Base-by-base conservation (phyloP, 2,113 vertebrate species). In the Clarias magur region DNA sequence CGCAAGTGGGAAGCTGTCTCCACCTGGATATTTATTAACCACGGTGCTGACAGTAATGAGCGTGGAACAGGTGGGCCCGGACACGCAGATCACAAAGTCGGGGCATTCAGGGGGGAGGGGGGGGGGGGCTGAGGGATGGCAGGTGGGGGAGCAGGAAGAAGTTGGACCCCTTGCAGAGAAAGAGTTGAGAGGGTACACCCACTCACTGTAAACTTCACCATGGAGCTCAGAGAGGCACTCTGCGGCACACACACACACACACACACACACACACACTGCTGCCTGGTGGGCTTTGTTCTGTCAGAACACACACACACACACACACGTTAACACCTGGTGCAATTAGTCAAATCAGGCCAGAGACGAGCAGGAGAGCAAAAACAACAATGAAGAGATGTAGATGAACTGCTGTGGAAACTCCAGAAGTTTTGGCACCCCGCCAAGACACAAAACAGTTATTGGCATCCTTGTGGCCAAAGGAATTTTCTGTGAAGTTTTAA, bases 21-120 rank as follows among this genome's bases (percentile, higher is more conserved):
- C 94, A 95, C 94, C 94, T 95, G 95, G 94, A 94, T 94, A 95
- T 95, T 95, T 95, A 95, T 95, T 95, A 95, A 95, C 93, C 93
- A 92, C 90, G 48, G 91, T 90, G 90, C 93, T 95, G 95, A 95
- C 94, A 95, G 93, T 95, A 95, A 95, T 95, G 94, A 96, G 95
- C 93, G 92, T 89, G 90, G 94, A 95, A 95, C 94, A 95, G 94
- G 95, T 95, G 94, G 94, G 93, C 93, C 92, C 92, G 93, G 93
- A 94, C 94, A 94, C 92, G 92, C 94, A 94, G 93, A 95, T 94
- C 93, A 90, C 88, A 94, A 92, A 94, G 94, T 94, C 91, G 93
- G 91, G 91, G 91, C 92, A 93, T 92, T 92, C 92, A 90, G 89
- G 92, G 92, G 91, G 92, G 93, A 91, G 91, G 90, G 90, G 90